Percentiles rank a stretch among this genome's conserved stretches.
phyloP scores from a whole-genome alignment of 2,113 vertebrate species.

The Lophura nycthemera region DNA sequence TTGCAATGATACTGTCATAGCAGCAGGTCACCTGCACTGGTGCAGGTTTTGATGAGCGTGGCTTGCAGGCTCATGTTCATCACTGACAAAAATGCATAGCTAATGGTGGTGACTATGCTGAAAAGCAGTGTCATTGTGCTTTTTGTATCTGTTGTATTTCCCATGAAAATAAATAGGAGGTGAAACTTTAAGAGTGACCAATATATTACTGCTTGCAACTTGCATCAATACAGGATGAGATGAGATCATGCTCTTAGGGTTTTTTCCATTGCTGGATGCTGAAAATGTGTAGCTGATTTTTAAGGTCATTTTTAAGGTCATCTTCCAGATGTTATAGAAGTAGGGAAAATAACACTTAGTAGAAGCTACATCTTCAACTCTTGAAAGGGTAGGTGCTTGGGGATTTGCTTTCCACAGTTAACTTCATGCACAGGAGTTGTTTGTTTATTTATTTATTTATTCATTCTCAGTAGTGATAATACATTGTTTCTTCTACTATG shows the following conservation, averaged over 20 bases:
- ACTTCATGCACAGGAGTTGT: neutral
- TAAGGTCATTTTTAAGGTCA: slow-evolving; percentile 35
- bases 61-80: too few species aligned
- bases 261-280: neutral
- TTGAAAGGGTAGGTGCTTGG: neutral
- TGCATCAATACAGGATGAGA: neutral
- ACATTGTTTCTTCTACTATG: neutral
- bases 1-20: too few species aligned
- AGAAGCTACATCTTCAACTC: neutral
- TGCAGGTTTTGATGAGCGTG: too few species aligned
- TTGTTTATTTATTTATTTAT: neutral
- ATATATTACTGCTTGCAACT: neutral
- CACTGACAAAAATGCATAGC: too few species aligned
- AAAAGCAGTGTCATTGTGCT: too few species aligned
- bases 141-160: too few species aligned
- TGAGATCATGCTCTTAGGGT: neutral
- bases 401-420: neutral
- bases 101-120: too few species aligned
- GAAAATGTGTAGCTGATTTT: neutral
- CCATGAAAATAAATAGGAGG: too few species aligned
- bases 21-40: too few species aligned
- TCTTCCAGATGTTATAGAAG: slow-evolving; percentile 12
- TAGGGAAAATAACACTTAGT: neutral
- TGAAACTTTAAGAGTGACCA: too few species aligned
- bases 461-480: neutral